Conservation (phyloP, 1,140 invertebrate species). For the Apis dorsata region DNA sequence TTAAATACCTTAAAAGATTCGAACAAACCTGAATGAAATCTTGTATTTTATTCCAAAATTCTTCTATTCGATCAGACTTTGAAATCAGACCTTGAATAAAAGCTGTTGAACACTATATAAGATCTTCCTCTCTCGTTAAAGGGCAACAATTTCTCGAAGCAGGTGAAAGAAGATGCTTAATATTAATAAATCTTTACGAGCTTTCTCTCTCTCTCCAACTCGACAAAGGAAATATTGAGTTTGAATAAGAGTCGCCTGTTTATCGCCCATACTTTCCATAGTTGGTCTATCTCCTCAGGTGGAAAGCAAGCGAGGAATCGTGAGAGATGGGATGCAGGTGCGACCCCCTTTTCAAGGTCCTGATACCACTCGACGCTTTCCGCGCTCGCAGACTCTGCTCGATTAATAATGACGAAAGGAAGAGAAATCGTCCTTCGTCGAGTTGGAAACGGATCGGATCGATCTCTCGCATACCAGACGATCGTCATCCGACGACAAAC, state of each 20-base stretch:
- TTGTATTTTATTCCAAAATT: too few relatives aligned
- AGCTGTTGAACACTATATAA: too few relatives aligned
- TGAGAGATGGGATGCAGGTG: slow-evolving; percentile 64
- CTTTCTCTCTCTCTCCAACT: neutral
- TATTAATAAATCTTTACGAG: slow-evolving; percentile 8
- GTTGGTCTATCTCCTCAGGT: neutral
- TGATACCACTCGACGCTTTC: neutral
- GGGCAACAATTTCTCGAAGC: neutral
- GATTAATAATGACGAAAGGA: slow-evolving; percentile 39
- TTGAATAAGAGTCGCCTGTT: neutral
- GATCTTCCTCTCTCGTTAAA: neutral
- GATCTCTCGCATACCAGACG: slow-evolving; percentile 39
- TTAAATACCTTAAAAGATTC: too few relatives aligned
- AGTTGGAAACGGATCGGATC: slow-evolving; percentile 39
- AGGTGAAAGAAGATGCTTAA: neutral
- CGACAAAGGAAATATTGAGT: neutral
- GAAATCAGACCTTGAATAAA: too few relatives aligned
- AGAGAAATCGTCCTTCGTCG: slow-evolving; percentile 64
- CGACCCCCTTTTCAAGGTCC: slow-evolving; percentile 67
- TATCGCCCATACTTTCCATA: neutral
- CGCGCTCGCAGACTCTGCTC: slow-evolving; percentile 27
- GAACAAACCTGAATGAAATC: too few relatives aligned
- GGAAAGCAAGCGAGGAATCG: slow-evolving; percentile 11
- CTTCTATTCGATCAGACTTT: neutral
- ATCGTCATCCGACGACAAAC: slow-evolving; percentile 29